These are phyloP conservation scores for Zygothrica quintamaculata DNA, from an alignment of 2,888 invertebrate genomes.

Conservation along the genomic window DNA sequence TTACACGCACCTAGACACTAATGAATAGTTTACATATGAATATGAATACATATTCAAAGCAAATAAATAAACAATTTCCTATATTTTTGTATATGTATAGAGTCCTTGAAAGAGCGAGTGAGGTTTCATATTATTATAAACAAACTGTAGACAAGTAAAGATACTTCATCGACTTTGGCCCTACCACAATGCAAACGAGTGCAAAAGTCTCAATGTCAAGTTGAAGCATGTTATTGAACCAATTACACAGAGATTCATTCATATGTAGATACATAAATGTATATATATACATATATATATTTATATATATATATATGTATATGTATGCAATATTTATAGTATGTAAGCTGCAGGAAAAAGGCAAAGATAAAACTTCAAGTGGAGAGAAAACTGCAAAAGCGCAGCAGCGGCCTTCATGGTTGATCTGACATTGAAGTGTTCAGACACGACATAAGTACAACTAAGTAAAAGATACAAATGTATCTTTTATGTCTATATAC, in stretches of 20 bases:
- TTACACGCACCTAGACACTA: no score
- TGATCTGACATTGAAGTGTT: conserved; percentile 72
- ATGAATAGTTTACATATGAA: no score
- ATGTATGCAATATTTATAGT: conserved; percentile 17
- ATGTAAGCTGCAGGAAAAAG: conserved; percentile 12
- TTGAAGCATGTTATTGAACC: conserved; percentile 74
- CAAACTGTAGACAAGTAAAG: background rate
- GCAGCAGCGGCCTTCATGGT: conserved; percentile 64
- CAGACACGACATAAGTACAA: conserved; percentile 26
- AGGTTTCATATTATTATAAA: no score
- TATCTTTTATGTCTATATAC: conserved; percentile 9
- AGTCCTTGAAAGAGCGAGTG: no score
- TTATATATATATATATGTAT: conserved; percentile 4
- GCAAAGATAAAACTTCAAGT: conserved; percentile 58
- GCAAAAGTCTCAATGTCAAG: conserved; percentile 73
- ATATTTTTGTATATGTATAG: no score
- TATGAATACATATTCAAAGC: no score
- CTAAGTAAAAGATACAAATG: conserved; percentile 12
- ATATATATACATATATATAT: conserved; percentile 5
- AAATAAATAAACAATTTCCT: no score
- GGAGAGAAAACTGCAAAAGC: conserved; percentile 39
- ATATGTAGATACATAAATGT: conserved; percentile 14
- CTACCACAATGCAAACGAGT: conserved; percentile 58
- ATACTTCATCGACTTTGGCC: conserved; percentile 33
- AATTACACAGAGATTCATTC: conserved; percentile 54